Conservation (phyloP, 1,140 invertebrate species). For the Periplaneta americana region DNA sequence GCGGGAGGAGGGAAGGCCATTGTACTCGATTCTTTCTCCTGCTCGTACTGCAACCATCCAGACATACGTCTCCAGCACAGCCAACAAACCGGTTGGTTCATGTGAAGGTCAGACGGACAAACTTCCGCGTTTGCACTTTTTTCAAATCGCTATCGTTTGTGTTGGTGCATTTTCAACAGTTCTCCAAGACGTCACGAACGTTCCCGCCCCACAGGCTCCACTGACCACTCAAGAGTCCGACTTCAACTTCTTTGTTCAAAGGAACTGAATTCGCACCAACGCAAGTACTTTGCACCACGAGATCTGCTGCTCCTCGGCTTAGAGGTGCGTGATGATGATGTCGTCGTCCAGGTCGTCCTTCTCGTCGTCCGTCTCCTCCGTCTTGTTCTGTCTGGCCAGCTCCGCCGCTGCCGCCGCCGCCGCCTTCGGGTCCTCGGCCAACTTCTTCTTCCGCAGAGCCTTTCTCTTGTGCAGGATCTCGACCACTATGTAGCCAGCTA, state of each 20-base stretch:
- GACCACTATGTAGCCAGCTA: constrained; percentile 74
- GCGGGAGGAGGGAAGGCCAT: background rate
- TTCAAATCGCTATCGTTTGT: background rate
- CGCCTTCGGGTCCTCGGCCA: constrained; percentile 63
- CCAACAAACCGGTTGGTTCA: background rate
- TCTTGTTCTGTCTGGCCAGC: constrained; percentile 31
- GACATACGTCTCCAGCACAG: background rate
- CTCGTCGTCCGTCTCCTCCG: constrained; percentile 72
- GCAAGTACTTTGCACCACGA: background rate
- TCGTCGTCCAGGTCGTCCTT: constrained; percentile 80
- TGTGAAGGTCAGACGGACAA: background rate
- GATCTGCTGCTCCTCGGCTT: constrained; percentile 26
- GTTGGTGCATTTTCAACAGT: background rate
- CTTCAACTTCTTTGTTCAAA: background rate
- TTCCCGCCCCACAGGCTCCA: background rate
- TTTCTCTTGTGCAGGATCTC: constrained; percentile 78
- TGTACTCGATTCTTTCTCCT: background rate
- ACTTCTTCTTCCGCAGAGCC: constrained; percentile 53
- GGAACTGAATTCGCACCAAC: background rate
- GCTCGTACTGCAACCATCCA: background rate
- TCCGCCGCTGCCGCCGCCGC: constrained; percentile 48
- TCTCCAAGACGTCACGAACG: background rate
- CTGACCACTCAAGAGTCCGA: background rate
- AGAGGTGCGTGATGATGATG: constrained; percentile 78
- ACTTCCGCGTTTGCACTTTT: background rate